Base-by-base conservation (phyloP, 2,113 vertebrate species). In the Anoura caudifer region DNA sequence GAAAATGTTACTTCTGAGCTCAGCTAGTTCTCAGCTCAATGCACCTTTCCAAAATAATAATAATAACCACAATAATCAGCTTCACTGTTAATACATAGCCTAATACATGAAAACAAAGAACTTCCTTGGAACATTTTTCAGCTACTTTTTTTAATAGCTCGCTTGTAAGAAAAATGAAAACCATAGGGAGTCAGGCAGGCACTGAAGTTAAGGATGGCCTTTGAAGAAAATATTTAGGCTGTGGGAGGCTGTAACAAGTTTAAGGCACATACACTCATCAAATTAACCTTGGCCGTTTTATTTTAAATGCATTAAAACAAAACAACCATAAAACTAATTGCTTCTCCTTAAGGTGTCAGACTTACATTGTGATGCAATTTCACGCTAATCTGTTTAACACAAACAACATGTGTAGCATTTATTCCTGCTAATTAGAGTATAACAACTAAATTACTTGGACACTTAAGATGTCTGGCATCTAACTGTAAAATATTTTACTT, bases 301-400 rank as follows among this genome's bases (percentile, higher is more conserved):
- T 97, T 98, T 79, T 5, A 97, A 97, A 97, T 96, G 86, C 97
- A 95, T 95, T 97, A 97, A 97, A 98, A 79, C 92, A 91, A 95
- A 97, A 67, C 87, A 97, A 87, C 97, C 97, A 97, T 97, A 97
- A 98, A 98, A 93, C 90, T 96, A 97, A 98, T 97, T 97, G 94
- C 98, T 98, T 97, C 3, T 2, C 2, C 1, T 97, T 17, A 77
- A 98, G 97, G 97, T 98, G 98, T 97, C 96, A 91, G 97, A 84
- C 98, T 96, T 97, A 96, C 88, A 97, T 94, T 6, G 0, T 95
- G 93, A 97, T 97, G 93, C 67, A 94, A 96, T 94, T 96, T 95
- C 90, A 86, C 96, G 95, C 93, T 95, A 94, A 16, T 98, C 98
- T 93, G 89, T 87, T 96, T 98, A 95, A 96, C 94, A 92, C 76